Percentiles rank a stretch among this genome's conserved stretches.
Conservation (phyloP, 2,797 vertebrate species). For the Sibirionetta formosa region DNA sequence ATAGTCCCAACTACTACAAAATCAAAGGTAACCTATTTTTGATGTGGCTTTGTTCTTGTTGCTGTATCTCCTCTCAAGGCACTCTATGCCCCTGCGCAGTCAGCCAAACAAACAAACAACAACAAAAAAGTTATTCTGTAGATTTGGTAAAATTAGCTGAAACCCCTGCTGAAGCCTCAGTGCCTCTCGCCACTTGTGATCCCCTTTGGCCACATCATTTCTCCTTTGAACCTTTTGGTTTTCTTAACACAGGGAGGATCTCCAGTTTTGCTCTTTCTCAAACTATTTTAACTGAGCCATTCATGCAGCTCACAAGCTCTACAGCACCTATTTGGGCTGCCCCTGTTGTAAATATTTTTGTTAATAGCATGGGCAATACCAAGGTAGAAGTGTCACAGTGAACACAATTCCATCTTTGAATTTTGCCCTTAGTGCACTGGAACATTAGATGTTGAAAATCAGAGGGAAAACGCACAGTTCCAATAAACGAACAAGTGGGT, state of each 20-base stretch:
- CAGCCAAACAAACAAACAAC: neutral
- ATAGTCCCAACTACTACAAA: neutral
- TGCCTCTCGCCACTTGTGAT: neutral
- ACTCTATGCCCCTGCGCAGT: neutral
- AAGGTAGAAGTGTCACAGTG: neutral
- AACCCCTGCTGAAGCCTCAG: neutral
- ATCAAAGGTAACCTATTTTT: neutral
- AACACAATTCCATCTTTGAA: neutral
- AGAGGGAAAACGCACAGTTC: neutral
- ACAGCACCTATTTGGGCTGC: fast-evolving
- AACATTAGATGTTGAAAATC: neutral
- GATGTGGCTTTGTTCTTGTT: neutral
- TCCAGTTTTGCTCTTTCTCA: neutral
- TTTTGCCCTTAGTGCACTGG: fast-evolving
- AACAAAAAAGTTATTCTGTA: neutral
- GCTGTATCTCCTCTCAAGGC: neutral
- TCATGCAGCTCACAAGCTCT: neutral
- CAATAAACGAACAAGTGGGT: neutral
- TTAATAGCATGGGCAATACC: fast-evolving
- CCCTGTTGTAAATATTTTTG: neutral
- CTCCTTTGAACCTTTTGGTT: neutral
- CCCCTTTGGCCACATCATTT: neutral
- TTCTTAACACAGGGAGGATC: neutral
- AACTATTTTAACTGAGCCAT: neutral
- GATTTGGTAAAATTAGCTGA: neutral